Base-by-base conservation (phyloP, 2,113 vertebrate genomes). In the Paralichthys olivaceus region DNA sequence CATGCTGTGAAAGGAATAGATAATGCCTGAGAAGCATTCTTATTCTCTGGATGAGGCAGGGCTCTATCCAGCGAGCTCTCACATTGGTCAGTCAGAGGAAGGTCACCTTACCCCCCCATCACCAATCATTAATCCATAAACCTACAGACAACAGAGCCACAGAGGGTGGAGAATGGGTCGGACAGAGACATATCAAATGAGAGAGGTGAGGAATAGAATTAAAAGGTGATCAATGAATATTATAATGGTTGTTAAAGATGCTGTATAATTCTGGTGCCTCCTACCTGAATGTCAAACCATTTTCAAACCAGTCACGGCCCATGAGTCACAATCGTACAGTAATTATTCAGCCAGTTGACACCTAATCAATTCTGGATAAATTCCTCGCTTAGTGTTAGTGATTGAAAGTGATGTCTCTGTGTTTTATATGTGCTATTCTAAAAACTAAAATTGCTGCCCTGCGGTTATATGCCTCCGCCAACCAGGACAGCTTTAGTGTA, bases 71-170 rank as follows among this genome's bases (percentile, higher is more conserved):
- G 45, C n/a, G 29, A 58, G 77, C 72, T 69, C 20, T 69, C 1
- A 4, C 23, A 84, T 77, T 73, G 83, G 82, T 80, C 25, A 17
- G 22, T 17, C 9, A 1, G 22, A 87, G 58, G 70, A 90, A 91
- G 84, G 90, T 89, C 88, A 92, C 87, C 81, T 90, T 82, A 45
- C 54, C 70, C 37, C 23, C n/a, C 53, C n/a, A 20, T 25, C 53
- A 25, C 53, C 53, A 55, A 68, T 66, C 60, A 90, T 74, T 80
- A 79, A 91, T 88, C 77, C 64, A 83, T 85, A 85, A 90, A 86
- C 67, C 63, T 47, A 32, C 75, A 84, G 68, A 64, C 74, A 62
- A 57, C 53, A 64, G 34, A 73, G 23, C 51, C 57, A 32, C 22
- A 65, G 43, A 43, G 32, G 34, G 56, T 23, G 47, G 9, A 55